Evolutionary conservation across 2,888 invertebrate species (phyloP).

Genomic region (Maniola hyperantus): DNA sequence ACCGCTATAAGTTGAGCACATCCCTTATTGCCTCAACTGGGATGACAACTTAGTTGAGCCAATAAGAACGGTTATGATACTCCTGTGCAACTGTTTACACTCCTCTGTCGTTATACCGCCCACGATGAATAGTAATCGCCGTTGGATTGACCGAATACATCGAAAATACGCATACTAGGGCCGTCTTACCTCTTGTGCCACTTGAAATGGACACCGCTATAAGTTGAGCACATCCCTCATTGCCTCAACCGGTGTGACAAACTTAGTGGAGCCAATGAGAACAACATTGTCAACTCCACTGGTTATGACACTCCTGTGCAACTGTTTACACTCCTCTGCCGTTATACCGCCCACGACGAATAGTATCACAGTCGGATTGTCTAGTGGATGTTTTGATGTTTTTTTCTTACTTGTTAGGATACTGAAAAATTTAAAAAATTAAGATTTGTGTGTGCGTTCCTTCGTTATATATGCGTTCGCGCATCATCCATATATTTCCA

Average conservation of each 20-base stretch:
- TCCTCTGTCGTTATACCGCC: slow-evolving; percentile 87
- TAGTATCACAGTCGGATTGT: slow-evolving; percentile 84
- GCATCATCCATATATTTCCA: too few species aligned
- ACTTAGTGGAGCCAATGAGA: slow-evolving; percentile 65
- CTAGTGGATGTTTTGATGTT: slow-evolving; percentile 80
- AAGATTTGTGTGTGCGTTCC: too few species aligned
- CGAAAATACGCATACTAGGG: neutral
- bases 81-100: slow-evolving; percentile 76
- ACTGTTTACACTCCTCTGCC: slow-evolving; percentile 82
- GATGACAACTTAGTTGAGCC: slow-evolving; percentile 68
- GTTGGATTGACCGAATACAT: slow-evolving; percentile 66
- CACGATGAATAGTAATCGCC: slow-evolving; percentile 84
- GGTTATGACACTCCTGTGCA: slow-evolving; percentile 74
- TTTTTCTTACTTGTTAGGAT: slow-evolving; percentile 81
- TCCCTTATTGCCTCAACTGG: slow-evolving; percentile 70
- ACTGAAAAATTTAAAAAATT: slow-evolving; percentile 59
- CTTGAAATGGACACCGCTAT: slow-evolving; percentile 36
- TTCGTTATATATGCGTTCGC: too few species aligned
- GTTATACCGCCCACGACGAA: slow-evolving; percentile 87
- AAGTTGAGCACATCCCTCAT: slow-evolving; percentile 61
- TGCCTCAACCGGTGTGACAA: slow-evolving; percentile 68
- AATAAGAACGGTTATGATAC: slow-evolving; percentile 69
- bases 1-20: slow-evolving; percentile 50
- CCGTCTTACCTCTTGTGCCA: neutral
- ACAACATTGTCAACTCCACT: slow-evolving; percentile 73